These are phyloP conservation scores for Jaculus jaculus DNA, from an alignment of 2,113 vertebrate species.

Conservation along the genomic window DNA sequence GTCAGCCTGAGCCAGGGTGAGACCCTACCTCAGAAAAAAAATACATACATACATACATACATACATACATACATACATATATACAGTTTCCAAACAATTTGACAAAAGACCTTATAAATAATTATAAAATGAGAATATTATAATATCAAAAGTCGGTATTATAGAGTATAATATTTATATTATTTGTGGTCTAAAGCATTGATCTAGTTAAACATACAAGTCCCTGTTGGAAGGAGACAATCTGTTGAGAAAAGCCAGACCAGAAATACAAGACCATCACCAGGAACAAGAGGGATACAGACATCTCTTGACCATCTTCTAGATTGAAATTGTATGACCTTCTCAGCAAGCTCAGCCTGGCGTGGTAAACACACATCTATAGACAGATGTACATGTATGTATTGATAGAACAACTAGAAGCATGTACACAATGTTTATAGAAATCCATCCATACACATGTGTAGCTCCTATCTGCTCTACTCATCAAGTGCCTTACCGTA, in stretches of 20 bases:
- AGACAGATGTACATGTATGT: not conserved
- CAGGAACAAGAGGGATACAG: not conserved
- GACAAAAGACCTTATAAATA: not conserved
- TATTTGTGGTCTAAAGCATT: not conserved
- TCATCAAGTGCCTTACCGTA: not conserved
- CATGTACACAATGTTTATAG: not conserved
- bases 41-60: too few relatives aligned
- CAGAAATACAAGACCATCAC: not conserved
- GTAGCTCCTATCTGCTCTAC: not conserved
- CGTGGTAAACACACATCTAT: not conserved
- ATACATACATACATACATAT: too few relatives aligned
- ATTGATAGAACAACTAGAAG: not conserved
- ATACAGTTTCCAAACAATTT: not conserved
- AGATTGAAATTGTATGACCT: not conserved
- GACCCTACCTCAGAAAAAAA: too few relatives aligned
- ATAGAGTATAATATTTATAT: not conserved
- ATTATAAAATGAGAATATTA: not conserved
- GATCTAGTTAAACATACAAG: not conserved
- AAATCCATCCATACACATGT: not conserved
- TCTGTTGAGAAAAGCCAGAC: too few relatives aligned
- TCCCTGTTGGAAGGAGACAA: not conserved
- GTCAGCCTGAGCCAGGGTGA: too few relatives aligned
- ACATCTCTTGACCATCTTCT: not conserved
- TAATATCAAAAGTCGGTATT: not conserved
- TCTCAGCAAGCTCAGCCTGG: not conserved